Percentiles rank a stretch among this genome's conserved stretches.
These are phyloP conservation scores for Cheilosia soror DNA, from an alignment of 2,888 invertebrate genomes.

Conservation along the genomic window DNA sequence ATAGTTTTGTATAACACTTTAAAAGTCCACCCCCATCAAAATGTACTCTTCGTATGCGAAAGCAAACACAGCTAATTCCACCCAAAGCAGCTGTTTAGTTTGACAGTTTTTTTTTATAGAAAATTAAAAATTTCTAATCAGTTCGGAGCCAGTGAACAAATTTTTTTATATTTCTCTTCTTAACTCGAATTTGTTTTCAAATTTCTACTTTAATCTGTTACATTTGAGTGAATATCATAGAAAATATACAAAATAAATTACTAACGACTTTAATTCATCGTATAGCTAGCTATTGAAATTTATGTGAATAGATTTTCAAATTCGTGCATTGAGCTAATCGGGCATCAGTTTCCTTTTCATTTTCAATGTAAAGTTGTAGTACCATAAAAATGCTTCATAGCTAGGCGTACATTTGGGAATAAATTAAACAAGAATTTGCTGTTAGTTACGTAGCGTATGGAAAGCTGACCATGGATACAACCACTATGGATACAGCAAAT, in stretches of 20 bases:
- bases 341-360: neutral
- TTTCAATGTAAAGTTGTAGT: neutral
- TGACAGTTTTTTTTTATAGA: conserved; percentile 26
- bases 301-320: neutral
- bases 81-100: conserved; percentile 38
- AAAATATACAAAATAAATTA: conserved; percentile 1
- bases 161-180: conserved; percentile 1
- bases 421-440: neutral
- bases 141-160: conserved; percentile 9
- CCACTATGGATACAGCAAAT: neutral
- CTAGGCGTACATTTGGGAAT: neutral
- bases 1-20: too few species aligned
- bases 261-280: too few species aligned
- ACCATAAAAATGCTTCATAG: neutral
- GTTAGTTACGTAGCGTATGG: neutral
- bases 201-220: neutral
- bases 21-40: neutral
- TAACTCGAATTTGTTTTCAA: neutral
- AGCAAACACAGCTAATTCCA: conserved; percentile 22
- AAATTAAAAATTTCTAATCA: conserved; percentile 21
- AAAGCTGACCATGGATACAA: conserved; percentile 25
- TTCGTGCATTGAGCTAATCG: neutral
- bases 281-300: neutral
- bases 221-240: neutral
- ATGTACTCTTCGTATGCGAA: neutral